Evolutionary conservation across 1,140 invertebrate species (phyloP), one percentile per base, ranked within the genome.

Genomic region (Trissolcus basalis): DNA sequence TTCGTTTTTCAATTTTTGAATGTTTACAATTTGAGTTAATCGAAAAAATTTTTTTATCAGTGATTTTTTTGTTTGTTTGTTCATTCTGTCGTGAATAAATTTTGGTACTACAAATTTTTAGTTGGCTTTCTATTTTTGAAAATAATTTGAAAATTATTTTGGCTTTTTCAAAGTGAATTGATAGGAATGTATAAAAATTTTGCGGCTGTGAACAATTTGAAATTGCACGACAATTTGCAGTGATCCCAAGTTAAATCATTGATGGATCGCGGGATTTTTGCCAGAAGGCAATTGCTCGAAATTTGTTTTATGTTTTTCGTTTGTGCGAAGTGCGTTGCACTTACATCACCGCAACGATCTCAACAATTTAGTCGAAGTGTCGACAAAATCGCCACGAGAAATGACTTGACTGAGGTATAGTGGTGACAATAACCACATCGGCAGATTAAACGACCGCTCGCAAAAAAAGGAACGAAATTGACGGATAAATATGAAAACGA

Each of bases 361-460:
- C 11, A 67, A 77, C 67, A 71, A 77, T 77, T 71, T 67, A 63
- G 67, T 53, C 14, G 55, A 67, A 77, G 56, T 65, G 64, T 36
- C 55, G 32, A 60, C 55, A 59, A 63, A 76, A 76, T 75, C 72
- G 59, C 59, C 64, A 53, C 41, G 49, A 76, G 73, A 76, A 70
- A 70, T 70, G 61, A 67, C 65, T 67, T 67, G 60, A 39, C 45
- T 69, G 67, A 67, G 50, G 44, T 67, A 55, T 77, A 35, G 61
- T 45, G 73, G 70, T 70, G 67, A 77, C 73, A 77, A 77, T 77
- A 77, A 69, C 60, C 72, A 64, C 72, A 75, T 75, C 49, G 64
- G 59, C 41, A 75, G 72, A 75, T 75, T 75, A 75, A 75, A 75
- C 72, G 72, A 75, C 70, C 58, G 19, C 51, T 75, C 35, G 51